Percentiles rank a stretch among this genome's conserved stretches.
Conservation (phyloP, 2,888 invertebrate species). For the Agrotis exclamationis region DNA sequence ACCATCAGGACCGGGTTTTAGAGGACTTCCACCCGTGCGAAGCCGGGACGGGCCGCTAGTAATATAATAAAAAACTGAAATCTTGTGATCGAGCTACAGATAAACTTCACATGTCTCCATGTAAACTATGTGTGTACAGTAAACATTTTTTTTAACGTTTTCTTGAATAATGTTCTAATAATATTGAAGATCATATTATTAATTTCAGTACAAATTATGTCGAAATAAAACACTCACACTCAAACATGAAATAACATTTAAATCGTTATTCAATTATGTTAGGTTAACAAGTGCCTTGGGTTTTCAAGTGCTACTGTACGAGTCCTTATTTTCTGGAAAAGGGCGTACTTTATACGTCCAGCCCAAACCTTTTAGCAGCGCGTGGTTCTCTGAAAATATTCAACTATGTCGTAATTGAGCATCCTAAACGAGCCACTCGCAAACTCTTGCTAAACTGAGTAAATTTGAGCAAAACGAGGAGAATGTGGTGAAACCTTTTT, state of each 20-base stretch:
- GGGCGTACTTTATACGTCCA: not conserved
- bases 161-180: too few species aligned
- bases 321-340: not conserved
- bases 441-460: conserved; percentile 7
- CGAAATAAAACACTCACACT: not conserved
- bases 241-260: not conserved
- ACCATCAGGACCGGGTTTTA: too few species aligned
- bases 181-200: too few species aligned
- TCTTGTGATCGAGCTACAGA: too few species aligned
- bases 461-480: conserved; percentile 4
- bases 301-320: not conserved
- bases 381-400: conserved; percentile 20
- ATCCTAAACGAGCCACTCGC: conserved; percentile 22
- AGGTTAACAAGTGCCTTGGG: not conserved
- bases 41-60: too few species aligned
- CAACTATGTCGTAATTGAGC: conserved; percentile 26
- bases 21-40: too few species aligned
- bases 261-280: not conserved
- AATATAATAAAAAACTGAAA: too few species aligned
- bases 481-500: conserved; percentile 8
- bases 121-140: too few species aligned
- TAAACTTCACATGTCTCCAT: too few species aligned
- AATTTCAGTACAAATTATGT: not conserved
- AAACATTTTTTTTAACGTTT: too few species aligned
- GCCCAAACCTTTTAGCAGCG: conserved; percentile 21